A percentile compares a stretch with the other conserved stretches of the same genome.
Conservation (phyloP, 1,140 invertebrate genomes). For the Nasonia giraulti region DNA sequence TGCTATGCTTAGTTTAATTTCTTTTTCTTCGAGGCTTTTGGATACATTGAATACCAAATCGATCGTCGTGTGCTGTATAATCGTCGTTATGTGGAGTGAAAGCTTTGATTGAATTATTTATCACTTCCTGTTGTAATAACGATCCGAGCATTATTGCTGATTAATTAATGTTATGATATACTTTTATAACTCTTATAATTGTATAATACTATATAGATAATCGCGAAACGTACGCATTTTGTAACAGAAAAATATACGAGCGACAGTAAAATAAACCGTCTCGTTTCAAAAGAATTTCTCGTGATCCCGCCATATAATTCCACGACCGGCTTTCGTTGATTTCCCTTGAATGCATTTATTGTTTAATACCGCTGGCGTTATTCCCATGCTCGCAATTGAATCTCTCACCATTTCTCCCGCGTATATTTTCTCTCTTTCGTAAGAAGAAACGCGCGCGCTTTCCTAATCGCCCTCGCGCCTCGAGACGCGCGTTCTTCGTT, state of each 20-base stretch:
- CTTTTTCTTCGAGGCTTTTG: not conserved
- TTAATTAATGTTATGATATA: not conserved
- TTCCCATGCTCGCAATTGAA: constrained; percentile 44
- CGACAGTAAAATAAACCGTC: no score
- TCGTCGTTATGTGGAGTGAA: not conserved
- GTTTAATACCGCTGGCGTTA: not conserved
- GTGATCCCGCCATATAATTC: not conserved
- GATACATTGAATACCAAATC: not conserved
- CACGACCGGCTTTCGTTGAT: constrained; percentile 51
- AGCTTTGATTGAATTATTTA: not conserved
- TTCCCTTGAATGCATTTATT: constrained; percentile 54
- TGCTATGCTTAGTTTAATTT: not conserved
- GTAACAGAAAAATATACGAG: no score
- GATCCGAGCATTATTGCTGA: not conserved
- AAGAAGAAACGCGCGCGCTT: constrained; percentile 25
- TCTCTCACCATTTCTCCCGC: constrained; percentile 44
- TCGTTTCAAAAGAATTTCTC: no score
- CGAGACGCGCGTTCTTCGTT: not conserved
- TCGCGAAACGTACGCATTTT: no score
- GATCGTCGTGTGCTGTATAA: not conserved
- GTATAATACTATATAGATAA: not conserved
- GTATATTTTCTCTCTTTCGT: constrained; percentile 9
- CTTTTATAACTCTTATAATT: not conserved
- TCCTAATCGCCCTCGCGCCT: constrained; percentile 16
- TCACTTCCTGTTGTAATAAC: not conserved